Percentiles rank a stretch among this genome's conserved stretches.
Conservation (phyloP, 2,888 invertebrate genomes). For the Ecdyonurus torrentis region DNA sequence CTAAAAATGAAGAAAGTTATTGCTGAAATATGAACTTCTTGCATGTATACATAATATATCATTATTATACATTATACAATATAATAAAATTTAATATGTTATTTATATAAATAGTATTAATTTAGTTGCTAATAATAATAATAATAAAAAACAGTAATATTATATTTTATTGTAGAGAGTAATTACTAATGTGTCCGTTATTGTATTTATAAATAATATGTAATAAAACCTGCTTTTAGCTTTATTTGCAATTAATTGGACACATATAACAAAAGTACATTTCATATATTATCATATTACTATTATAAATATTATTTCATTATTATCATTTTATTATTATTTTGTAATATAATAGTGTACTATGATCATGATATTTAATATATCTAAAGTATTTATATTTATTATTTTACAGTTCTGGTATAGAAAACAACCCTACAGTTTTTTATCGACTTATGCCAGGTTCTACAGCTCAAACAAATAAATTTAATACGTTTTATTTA, state of each 20-base stretch:
- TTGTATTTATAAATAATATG: neutral
- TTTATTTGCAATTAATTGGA: neutral
- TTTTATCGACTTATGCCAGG: conserved; percentile 92
- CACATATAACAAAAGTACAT: too few species aligned
- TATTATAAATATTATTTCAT: neutral
- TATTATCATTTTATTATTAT: neutral
- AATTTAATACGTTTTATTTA: conserved; percentile 86
- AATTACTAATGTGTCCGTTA: neutral
- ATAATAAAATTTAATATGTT: neutral
- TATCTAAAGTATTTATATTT: neutral
- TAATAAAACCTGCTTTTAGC: neutral
- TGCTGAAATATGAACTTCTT: neutral
- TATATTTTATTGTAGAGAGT: neutral
- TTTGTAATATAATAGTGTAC: neutral
- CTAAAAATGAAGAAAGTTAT: neutral
- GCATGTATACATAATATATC: neutral
- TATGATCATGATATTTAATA: neutral
- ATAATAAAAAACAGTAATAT: too few species aligned
- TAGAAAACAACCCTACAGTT: conserved; percentile 89
- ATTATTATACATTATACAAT: too few species aligned
- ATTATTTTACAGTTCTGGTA: conserved; percentile 64
- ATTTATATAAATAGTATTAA: neutral
- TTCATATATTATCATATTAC: too few species aligned
- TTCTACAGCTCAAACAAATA: conserved; percentile 90
- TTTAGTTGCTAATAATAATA: neutral